Evolutionary conservation across 2,888 invertebrate species (phyloP).

Genomic region (Melanargia galathea): DNA sequence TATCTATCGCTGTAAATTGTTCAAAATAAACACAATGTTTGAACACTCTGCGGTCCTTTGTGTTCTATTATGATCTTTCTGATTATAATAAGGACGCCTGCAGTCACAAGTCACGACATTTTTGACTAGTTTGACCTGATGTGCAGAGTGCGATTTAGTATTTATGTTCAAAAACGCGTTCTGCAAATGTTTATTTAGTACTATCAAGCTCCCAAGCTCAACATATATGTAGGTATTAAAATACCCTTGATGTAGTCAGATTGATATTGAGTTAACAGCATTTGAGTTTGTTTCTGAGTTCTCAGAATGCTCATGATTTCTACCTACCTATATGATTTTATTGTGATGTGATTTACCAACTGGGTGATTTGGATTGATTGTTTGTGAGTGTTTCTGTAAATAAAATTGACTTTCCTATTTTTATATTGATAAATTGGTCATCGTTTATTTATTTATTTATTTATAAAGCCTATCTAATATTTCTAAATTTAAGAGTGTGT

Average conservation of each 20-base stretch:
- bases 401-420: too few species aligned
- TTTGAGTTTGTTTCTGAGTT: neutral
- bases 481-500: too few species aligned
- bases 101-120: conserved; percentile 27
- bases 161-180: neutral
- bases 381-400: neutral
- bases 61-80: conserved; percentile 59
- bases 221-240: neutral
- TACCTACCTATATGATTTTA: too few species aligned
- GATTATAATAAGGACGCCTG: conserved; percentile 57
- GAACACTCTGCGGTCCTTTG: conserved; percentile 55
- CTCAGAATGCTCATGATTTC: too few species aligned
- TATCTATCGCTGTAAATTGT: conserved; percentile 60
- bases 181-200: too few species aligned
- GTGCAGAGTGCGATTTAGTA: neutral
- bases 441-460: too few species aligned
- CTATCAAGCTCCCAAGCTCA: neutral
- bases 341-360: neutral
- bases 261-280: neutral
- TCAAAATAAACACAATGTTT: conserved; percentile 63
- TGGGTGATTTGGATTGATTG: neutral
- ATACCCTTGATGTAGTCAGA: neutral
- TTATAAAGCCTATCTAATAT: too few species aligned
- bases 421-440: too few species aligned
- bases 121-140: neutral